phyloP scores from a whole-genome alignment of 2,888 invertebrate species.

The Periphyllus acericola region DNA sequence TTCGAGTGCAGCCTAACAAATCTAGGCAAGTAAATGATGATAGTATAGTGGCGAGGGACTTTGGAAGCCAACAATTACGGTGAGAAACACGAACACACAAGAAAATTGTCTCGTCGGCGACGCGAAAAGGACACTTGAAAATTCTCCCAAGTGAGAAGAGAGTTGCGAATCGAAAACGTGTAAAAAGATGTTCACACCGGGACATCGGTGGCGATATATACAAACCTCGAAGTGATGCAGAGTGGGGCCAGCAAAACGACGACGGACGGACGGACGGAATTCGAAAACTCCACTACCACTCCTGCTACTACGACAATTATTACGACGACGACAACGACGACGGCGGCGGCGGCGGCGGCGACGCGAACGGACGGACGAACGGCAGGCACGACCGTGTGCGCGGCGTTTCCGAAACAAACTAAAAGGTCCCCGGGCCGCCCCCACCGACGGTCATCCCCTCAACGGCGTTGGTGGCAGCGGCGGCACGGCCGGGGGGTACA shows the following conservation, averaged over 20 bases:
- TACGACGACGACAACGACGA: not conserved
- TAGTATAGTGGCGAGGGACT: too few species aligned
- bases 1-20: too few species aligned
- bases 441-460: not conserved
- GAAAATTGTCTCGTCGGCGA: too few species aligned
- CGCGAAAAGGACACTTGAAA: too few species aligned
- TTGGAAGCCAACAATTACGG: too few species aligned
- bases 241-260: not conserved
- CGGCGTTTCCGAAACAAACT: slow-evolving; percentile 49
- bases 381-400: slow-evolving; percentile 16
- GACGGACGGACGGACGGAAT: slow-evolving; percentile 1
- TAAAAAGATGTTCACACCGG: not conserved
- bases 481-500: not conserved
- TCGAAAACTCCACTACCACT: not conserved
- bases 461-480: not conserved
- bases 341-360: not conserved
- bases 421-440: slow-evolving; percentile 41
- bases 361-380: not conserved
- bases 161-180: slow-evolving; percentile 23
- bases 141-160: too few species aligned
- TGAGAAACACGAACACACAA: too few species aligned
- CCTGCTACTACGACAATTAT: not conserved
- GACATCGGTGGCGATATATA: not conserved
- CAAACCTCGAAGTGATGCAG: slow-evolving; percentile 17
- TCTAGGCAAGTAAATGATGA: too few species aligned